Base-by-base conservation (phyloP, 1,140 invertebrate genomes). In the Diploscapter pachys region DNA sequence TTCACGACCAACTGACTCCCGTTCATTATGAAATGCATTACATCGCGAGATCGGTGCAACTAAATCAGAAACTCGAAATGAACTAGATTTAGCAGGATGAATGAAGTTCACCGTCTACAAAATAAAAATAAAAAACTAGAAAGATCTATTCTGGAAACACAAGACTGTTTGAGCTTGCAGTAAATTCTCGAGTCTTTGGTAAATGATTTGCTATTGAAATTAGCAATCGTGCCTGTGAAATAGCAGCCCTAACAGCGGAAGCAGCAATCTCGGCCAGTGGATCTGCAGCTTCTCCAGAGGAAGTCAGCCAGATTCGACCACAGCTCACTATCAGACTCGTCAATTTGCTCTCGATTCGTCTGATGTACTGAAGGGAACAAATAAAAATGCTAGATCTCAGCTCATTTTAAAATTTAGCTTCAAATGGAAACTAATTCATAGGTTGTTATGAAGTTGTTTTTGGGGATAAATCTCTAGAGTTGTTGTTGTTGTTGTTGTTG, bases 291-390 rank as follows among this genome's bases (percentile, higher is more conserved):
- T 80, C 80, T 59, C 80, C 80, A 67, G 68, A 81, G 8, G 80
- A 80, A n/a, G 79, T 78, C 13, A 75, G 59, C 80, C 80, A 80
- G 50, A 80, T 56, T n/a, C 78, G 72, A 76, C 78, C 77, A n/a
- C 68, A 72, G 5, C 56, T 63, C 8, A 80, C 63, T 62, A 80
- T 66, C 54, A 70, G 61, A 66, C 56, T 68, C 64, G 6, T 55
- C 57, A 56, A 73, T 72, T 68, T 79, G 50, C 53, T 13, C 13
- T 56, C 4, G 64, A 69, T 49, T 77, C 75, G 31, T 1, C 31
- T 31, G 31, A 31, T 31, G 31, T 31, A 31, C 31, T 31, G 31
- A 31, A 31, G 31, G 31, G 31, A 31, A 31, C 31, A 31, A 31
- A 31, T 31, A 31, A 31, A 31, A 31, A 31, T 31, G 31, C 1